phyloP scores from a whole-genome alignment of 2,797 vertebrate genomes.

The Halcyon smyrnensis region DNA sequence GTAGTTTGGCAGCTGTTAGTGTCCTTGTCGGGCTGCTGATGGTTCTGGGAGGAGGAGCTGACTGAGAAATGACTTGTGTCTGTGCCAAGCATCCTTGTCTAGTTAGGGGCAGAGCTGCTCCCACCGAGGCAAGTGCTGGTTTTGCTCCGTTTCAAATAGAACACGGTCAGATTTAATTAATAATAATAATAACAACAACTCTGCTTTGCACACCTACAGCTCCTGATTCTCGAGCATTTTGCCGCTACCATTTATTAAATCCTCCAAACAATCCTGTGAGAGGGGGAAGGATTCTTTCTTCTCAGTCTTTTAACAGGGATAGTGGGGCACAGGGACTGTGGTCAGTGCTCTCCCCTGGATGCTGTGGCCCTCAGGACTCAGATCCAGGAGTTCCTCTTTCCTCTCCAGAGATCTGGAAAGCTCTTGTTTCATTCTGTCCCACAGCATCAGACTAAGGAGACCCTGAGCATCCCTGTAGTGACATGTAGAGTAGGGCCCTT shows the following conservation, averaged over 20 bases:
- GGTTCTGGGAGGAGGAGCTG: background rate
- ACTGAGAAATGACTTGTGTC: background rate
- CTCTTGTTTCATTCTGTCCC: background rate
- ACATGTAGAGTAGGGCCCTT: background rate
- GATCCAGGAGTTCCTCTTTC: background rate
- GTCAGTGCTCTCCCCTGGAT: background rate
- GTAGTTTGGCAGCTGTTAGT: background rate
- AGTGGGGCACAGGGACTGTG: background rate
- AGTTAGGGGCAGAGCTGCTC: background rate
- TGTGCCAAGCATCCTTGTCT: background rate
- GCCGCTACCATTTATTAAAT: background rate
- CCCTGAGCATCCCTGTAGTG: background rate
- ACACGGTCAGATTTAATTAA: background rate
- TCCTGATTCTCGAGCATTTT: background rate
- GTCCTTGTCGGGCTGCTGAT: conserved; percentile 8
- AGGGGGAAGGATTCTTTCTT: background rate
- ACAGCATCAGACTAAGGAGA: background rate
- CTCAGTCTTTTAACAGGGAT: background rate
- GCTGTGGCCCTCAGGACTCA: background rate
- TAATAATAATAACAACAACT: background rate
- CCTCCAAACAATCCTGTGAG: background rate
- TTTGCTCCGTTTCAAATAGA: background rate
- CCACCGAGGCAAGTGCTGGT: background rate
- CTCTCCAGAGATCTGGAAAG: background rate
- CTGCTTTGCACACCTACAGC: background rate